A percentile compares a stretch with the other conserved stretches of the same genome.
phyloP scores from a whole-genome alignment of 2,797 vertebrate species.

The Carcharodon carcharias region DNA sequence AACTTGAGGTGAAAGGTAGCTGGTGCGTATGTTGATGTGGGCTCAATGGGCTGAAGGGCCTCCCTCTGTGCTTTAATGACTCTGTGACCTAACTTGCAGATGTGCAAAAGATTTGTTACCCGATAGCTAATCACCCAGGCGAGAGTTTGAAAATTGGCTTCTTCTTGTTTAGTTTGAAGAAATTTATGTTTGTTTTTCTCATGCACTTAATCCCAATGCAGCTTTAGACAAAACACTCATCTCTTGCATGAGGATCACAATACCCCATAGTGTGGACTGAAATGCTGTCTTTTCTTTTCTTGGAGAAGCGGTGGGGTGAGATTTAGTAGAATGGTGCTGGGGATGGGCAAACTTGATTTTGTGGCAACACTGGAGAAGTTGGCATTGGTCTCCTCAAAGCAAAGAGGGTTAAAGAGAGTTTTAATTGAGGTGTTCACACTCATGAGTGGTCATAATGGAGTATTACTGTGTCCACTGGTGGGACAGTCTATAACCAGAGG shows the following conservation, averaged over 20 bases:
- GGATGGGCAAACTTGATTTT: not conserved
- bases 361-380: too few relatives aligned
- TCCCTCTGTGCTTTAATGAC: too few relatives aligned
- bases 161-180: not conserved
- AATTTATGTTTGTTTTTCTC: not conserved
- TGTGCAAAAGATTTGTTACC: not conserved
- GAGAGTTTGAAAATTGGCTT: not conserved
- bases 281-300: not conserved
- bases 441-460: not conserved
- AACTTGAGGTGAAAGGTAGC: not conserved
- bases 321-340: too few relatives aligned
- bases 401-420: not conserved
- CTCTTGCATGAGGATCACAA: not conserved
- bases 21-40: not conserved
- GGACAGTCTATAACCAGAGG: not conserved
- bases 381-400: not conserved
- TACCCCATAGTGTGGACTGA: not conserved
- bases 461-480: too few relatives aligned
- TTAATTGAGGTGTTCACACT: not conserved
- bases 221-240: not conserved
- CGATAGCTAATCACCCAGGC: not conserved
- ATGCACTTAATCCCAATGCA: not conserved
- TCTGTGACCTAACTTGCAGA: not conserved
- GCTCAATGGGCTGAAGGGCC: too few relatives aligned
- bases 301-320: not conserved